phyloP scores from a whole-genome alignment of 2,888 invertebrate species.

The Epinotia nisella region DNA sequence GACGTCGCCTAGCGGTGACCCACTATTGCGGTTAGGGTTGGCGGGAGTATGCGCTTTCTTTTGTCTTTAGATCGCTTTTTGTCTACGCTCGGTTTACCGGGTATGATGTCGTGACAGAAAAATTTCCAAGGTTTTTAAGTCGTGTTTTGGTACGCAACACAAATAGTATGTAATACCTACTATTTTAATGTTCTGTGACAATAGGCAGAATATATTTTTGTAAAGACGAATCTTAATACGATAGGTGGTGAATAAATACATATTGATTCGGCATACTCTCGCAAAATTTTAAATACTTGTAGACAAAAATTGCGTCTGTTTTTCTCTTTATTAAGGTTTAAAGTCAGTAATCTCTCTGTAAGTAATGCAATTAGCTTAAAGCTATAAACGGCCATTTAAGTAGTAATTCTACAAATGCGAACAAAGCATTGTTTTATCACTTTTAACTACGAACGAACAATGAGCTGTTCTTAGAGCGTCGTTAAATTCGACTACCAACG shows the following conservation, averaged over 20 bases:
- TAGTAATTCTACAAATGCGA: constrained; percentile 40
- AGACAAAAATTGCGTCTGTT: constrained; percentile 1
- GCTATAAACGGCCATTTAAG: constrained; percentile 40
- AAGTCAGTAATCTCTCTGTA: constrained; percentile 26
- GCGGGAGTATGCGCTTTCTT: constrained; percentile 40
- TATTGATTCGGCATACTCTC: neutral
- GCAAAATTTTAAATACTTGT: neutral
- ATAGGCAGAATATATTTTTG: neutral
- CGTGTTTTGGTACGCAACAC: neutral
- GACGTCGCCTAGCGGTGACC: constrained; percentile 41
- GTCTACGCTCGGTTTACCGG: constrained; percentile 11
- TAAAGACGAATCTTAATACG: neutral
- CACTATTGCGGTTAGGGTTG: constrained; percentile 27
- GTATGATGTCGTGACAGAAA: constrained; percentile 27
- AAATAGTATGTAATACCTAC: too few relatives aligned
- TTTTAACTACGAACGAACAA: constrained; percentile 37
- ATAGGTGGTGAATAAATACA: neutral
- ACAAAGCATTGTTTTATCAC: constrained; percentile 39
- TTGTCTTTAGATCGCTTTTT: constrained; percentile 29
- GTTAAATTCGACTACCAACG: constrained; percentile 41
- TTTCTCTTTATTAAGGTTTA: constrained; percentile 5
- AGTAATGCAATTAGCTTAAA: constrained; percentile 40
- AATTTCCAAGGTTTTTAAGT: constrained; percentile 1
- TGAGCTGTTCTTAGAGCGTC: constrained; percentile 39
- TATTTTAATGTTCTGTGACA: too few relatives aligned